These are phyloP conservation scores for Phacellophora camtschatica DNA, from an alignment of 30 jellyfish, hydroid and myxozoan species.

Conservation along the genomic window DNA sequence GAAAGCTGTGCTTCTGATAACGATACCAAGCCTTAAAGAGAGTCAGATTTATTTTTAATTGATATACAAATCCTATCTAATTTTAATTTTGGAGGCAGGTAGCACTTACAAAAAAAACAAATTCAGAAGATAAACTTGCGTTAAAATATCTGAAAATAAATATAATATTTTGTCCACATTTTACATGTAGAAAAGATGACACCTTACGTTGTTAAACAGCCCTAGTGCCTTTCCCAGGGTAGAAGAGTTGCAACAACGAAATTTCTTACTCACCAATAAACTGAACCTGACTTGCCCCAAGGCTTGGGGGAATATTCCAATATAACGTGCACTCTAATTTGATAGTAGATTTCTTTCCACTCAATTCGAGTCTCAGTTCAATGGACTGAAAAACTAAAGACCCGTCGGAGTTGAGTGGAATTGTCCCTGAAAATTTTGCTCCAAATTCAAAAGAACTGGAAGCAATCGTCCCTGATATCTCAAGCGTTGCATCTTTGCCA, in stretches of 20 bases:
- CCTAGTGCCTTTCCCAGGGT: background rate
- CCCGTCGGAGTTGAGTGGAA: slow-evolving; percentile 14
- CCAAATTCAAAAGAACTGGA: slow-evolving; percentile 16
- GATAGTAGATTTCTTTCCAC: slow-evolving; percentile 51
- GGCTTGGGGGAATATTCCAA: slow-evolving; percentile 22
- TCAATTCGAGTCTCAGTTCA: background rate
- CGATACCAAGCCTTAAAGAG: too few relatives aligned
- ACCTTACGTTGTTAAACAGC: too few relatives aligned
- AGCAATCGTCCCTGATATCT: slow-evolving; percentile 31
- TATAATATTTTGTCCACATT: too few relatives aligned
- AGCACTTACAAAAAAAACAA: too few relatives aligned
- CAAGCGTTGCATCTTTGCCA: slow-evolving; percentile 47
- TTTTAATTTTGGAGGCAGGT: too few relatives aligned
- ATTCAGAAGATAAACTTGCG: too few relatives aligned
- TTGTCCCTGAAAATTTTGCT: slow-evolving; percentile 43
- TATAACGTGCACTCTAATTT: slow-evolving; percentile 23
- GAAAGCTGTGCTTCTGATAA: too few relatives aligned
- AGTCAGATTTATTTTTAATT: too few relatives aligned
- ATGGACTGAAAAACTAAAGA: slow-evolving; percentile 20
- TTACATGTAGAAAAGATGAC: too few relatives aligned
- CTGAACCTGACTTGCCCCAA: slow-evolving; percentile 28
- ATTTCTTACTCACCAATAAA: slow-evolving; percentile 17
- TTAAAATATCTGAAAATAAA: too few relatives aligned
- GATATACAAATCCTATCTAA: too few relatives aligned
- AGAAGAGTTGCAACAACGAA: background rate